Conservation (phyloP, 1,140 invertebrate genomes). For the Drosophila cardini region DNA sequence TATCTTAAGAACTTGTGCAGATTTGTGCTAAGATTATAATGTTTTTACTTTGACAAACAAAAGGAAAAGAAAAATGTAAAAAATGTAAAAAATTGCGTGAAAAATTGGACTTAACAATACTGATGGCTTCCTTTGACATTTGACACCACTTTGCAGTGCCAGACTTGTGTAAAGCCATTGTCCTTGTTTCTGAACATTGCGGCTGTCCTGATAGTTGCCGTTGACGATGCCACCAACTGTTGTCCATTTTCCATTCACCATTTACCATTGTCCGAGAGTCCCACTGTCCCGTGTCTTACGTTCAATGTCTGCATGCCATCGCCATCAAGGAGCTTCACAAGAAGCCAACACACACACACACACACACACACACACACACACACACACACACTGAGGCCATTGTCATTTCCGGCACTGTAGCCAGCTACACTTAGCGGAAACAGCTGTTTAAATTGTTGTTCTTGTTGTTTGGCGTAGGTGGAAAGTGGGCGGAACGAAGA, state of each 20-base stretch:
- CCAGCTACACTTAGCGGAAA: constrained; percentile 75
- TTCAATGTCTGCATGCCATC: constrained; percentile 38
- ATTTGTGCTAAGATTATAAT: not conserved
- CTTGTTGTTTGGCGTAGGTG: constrained; percentile 16
- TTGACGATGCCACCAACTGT: constrained; percentile 36
- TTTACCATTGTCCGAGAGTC: constrained; percentile 34
- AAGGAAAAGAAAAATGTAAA: not conserved
- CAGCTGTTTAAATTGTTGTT: constrained; percentile 57
- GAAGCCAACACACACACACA: no score
- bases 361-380: no score
- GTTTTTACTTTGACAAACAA: not conserved
- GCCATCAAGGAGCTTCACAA: constrained; percentile 42
- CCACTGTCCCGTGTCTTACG: constrained; percentile 4
- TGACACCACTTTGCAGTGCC: constrained; percentile 67
- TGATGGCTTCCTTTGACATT: constrained; percentile 52
- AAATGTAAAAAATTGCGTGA: constrained; percentile 3
- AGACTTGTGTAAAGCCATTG: constrained; percentile 51
- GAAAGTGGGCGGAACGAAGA: not conserved
- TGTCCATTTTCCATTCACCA: constrained; percentile 40
- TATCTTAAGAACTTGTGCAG: no score
- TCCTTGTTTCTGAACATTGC: constrained; percentile 23
- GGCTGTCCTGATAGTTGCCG: constrained; percentile 32
- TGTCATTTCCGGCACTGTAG: constrained; percentile 63
- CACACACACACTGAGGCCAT: constrained; percentile 36
- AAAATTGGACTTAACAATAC: constrained; percentile 59